phyloP scores from a whole-genome alignment of 92 coral and sea anemone genomes.

The Palythoa grandiflora region DNA sequence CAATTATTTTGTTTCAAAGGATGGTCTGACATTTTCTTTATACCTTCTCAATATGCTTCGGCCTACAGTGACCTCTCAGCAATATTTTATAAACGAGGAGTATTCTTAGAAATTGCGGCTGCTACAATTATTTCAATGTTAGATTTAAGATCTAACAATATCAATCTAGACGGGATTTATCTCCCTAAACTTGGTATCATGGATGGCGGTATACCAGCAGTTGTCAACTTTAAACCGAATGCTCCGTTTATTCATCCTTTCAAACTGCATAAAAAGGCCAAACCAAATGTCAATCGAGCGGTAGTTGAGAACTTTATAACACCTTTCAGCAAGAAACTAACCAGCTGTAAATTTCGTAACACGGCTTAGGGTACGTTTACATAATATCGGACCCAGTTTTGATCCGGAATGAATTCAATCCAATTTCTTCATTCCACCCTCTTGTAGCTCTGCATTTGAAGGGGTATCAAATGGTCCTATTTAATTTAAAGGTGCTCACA shows the following conservation, averaged over 20 bases:
- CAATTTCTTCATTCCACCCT: too few relatives aligned
- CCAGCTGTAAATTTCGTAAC: too few relatives aligned
- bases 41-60: slow-evolving; percentile 68
- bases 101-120: slow-evolving; percentile 76
- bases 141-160: slow-evolving; percentile 56
- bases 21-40: slow-evolving; percentile 73
- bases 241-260: slow-evolving; percentile 80
- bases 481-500: too few relatives aligned
- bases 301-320: too few relatives aligned
- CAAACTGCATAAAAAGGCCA: slow-evolving; percentile 35
- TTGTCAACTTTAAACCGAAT: slow-evolving; percentile 68
- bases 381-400: too few relatives aligned
- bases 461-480: too few relatives aligned
- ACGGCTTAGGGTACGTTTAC: too few relatives aligned
- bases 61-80: slow-evolving; percentile 65
- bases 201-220: slow-evolving; percentile 67
- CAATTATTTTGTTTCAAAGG: slow-evolving; percentile 60
- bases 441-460: too few relatives aligned
- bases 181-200: slow-evolving; percentile 53
- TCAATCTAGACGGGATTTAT: slow-evolving; percentile 53
- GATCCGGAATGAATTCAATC: too few relatives aligned
- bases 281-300: too few relatives aligned
- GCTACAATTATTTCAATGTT: slow-evolving; percentile 74
- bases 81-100: slow-evolving; percentile 56
- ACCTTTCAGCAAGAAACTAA: too few relatives aligned